Base-by-base conservation (phyloP, 2,113 vertebrate genomes). In the Glaucidium brasilianum region DNA sequence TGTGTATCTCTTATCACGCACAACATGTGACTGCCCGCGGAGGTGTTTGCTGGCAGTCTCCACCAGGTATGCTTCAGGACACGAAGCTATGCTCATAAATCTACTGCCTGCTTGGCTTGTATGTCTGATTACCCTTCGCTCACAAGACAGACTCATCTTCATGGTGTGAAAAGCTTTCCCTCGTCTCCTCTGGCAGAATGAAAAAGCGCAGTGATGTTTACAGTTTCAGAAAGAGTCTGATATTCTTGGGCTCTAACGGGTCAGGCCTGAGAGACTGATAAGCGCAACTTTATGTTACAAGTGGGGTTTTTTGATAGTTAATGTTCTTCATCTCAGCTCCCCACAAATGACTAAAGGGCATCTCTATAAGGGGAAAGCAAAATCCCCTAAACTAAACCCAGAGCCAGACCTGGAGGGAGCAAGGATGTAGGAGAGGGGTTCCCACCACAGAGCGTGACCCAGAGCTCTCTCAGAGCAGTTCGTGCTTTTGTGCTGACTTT, bases 391-490 rank as follows among this genome's bases (percentile, higher is more conserved):
- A 59, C 1, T 8, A 43, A 32, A 14, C 30, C 11, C 21, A 22
- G 23, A 84, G 16, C 11, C 52, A n/a, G 20, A 6, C 0, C 18
- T 72, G 15, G 11, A 23, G 66, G 34, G n/a, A 71, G 17, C 26
- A 43, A 63, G 43, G 67, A 9, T 3, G 3, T 3, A 15, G 41
- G 34, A 79, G 43, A 53, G 43, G 25, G 5, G 13, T 43, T 79
- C 37, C 49, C 49, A 75, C 1, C 2, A 0, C 52, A 17, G 8
- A 41, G 16, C 6, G 0, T 2, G 35, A 29, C 35, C 67, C 59
- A 29, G 60, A 39, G 77, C 77, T 7, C 62, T 37, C 10, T 32
- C 59, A 53, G n/a, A 43, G 39, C 53, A n/a, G 23, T 15, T 8
- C 5, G 0, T 30, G 47, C 37, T 43, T 77, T 4, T 35, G 45